Evolutionary conservation across 2,113 vertebrate genomes (phyloP), one percentile per base, ranked within the genome.

Genomic region (Platycercus adscitus): DNA sequence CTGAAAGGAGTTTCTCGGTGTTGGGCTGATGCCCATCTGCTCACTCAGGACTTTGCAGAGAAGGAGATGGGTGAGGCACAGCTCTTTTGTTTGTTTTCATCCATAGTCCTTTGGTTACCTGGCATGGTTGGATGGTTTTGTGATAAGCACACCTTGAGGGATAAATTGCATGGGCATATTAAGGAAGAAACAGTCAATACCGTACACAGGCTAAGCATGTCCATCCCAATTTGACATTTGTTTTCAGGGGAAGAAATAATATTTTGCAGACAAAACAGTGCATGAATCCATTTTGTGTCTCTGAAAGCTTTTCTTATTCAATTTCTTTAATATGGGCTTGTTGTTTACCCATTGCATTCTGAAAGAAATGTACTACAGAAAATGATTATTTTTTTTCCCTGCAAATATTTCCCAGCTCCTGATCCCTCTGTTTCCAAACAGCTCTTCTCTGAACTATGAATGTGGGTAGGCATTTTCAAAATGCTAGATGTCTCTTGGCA

Each of bases 71-170:
- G 46, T 29, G 44, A 60, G 39, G 44, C 73, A 11, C 35, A 64
- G 16, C 17, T 68, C 37, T 15, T 47, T 43, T 58, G 47, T 58
- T 73, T 89, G 41, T 75, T 66, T 80, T 47, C 20, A 52, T 17
- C 24, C n/a, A 20, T 11, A 61, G 47, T 7, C 28, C 14, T 23
- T 47, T 0, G 0, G 53, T 52, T 43, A 17, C 35, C 25, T 83
- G n/a, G 10, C 0, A 3, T 41, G 44, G 20, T 7, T 60, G 26
- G 66, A 20, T 70, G 49, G 31, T 46, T 91, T 63, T 86, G 53
- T 37, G 31, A 49, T 26, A 33, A 73, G 31, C 24, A 83, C 19
- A 37, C 17, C 18, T 49, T 24, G 37, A 81, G 77, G 49, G 17
- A 49, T 53, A 41, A 83, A 58, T 37, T 31, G 8, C 31, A 35